A percentile compares a stretch with the other conserved stretches of the same genome.
Evolutionary conservation across 1,140 invertebrate genomes (phyloP).

Genomic region (Bombyx mandarina): DNA sequence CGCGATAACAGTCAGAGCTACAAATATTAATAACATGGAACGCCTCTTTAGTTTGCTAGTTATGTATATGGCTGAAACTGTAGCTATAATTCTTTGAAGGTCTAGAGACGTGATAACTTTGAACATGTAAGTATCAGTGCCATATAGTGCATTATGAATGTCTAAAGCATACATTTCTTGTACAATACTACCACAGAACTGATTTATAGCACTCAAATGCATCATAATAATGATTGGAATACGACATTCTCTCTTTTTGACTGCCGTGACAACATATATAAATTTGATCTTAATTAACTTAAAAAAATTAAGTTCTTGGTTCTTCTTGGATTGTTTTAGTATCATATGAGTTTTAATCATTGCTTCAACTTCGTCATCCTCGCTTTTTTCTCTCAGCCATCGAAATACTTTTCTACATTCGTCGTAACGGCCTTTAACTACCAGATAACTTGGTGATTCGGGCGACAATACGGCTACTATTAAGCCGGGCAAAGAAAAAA

Average conservation of each 20-base stretch:
- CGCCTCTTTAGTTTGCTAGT: constrained; percentile 42
- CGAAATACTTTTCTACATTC: constrained; percentile 22
- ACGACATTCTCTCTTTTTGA: constrained; percentile 42
- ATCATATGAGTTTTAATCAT: constrained; percentile 24
- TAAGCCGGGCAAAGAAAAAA: constrained; percentile 17
- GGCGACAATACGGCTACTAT: constrained; percentile 25
- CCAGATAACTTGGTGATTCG: constrained; percentile 31
- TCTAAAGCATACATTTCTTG: constrained; percentile 17
- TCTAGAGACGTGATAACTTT: constrained; percentile 54
- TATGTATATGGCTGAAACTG: constrained; percentile 34
- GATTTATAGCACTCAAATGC: constrained; percentile 32
- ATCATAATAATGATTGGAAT: constrained; percentile 50
- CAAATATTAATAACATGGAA: constrained; percentile 30
- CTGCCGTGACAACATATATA: constrained; percentile 13
- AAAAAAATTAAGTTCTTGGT: background rate
- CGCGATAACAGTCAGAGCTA: constrained; percentile 13
- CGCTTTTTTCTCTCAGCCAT: constrained; percentile 28
- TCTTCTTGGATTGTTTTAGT: constrained; percentile 6
- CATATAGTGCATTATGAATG: constrained; percentile 16
- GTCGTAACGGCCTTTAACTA: constrained; percentile 22
- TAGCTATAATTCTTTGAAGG: constrained; percentile 67
- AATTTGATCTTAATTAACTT: constrained; percentile 10
- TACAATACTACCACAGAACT: constrained; percentile 34
- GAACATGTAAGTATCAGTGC: constrained; percentile 10
- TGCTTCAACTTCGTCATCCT: constrained; percentile 24